Conservation (phyloP, 2,797 vertebrate species). For the Psittacula echo region DNA sequence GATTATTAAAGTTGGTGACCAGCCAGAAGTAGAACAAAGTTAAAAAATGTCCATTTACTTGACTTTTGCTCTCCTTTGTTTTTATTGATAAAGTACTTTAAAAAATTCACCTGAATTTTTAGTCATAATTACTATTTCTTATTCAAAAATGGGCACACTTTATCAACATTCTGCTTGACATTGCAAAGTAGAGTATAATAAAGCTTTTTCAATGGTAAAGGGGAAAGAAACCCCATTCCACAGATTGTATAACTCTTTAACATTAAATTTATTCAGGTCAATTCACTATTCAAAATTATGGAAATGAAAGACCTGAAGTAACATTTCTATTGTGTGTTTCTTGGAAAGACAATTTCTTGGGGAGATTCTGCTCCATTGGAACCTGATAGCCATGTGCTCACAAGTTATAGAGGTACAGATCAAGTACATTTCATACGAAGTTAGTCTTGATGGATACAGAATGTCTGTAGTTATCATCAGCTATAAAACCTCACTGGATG, state of each 20-base stretch:
- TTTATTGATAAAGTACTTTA: background rate
- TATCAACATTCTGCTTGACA: background rate
- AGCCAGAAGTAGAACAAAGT: constrained; percentile 44
- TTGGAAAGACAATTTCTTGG: background rate
- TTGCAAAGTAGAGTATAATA: background rate
- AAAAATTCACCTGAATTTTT: background rate
- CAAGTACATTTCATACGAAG: background rate
- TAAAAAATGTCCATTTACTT: constrained; percentile 25
- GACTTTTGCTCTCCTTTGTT: constrained; percentile 13
- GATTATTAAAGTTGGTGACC: constrained; percentile 43
- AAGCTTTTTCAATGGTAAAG: background rate
- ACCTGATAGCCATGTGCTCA: background rate
- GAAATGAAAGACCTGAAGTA: background rate
- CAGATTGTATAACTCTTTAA: background rate
- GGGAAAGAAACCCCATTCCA: background rate
- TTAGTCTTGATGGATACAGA: background rate
- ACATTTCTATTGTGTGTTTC: background rate
- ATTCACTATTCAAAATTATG: background rate
- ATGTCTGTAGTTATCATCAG: background rate
- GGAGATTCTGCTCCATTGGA: background rate
- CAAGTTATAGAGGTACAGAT: background rate
- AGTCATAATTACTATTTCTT: background rate
- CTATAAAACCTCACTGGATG: background rate
- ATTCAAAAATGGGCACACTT: background rate
- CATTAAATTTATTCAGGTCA: background rate